These are phyloP conservation scores for Meloidogyne hapla DNA, from an alignment of 1,140 invertebrate genomes.

Conservation along the genomic window DNA sequence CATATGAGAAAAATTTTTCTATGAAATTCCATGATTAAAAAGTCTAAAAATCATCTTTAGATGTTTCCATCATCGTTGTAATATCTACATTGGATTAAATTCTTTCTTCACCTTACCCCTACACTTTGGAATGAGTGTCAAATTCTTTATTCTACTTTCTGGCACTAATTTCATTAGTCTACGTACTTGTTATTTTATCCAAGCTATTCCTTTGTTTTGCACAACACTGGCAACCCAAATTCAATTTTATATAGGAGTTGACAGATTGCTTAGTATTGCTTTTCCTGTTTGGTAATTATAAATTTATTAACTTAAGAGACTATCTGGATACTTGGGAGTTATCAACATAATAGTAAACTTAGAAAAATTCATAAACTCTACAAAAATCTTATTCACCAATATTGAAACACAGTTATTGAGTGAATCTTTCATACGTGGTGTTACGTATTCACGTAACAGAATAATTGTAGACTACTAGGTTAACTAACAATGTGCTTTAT, in stretches of 20 bases:
- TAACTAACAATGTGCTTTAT: too few species aligned
- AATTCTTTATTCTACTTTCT: constrained; percentile 4
- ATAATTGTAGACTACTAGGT: too few species aligned
- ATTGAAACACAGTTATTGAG: too few species aligned
- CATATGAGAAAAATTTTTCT: too few species aligned
- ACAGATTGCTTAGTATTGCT: not conserved
- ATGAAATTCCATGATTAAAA: too few species aligned
- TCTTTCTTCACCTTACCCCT: not conserved
- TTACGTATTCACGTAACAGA: too few species aligned
- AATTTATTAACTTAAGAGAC: too few species aligned
- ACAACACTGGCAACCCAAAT: not conserved
- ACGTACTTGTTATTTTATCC: constrained; percentile 1
- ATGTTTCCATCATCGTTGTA: constrained; percentile 1
- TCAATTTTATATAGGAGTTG: not conserved
- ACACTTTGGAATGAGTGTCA: not conserved
- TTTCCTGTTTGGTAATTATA: not conserved
- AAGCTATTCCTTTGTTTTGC: not conserved
- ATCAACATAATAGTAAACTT: too few species aligned
- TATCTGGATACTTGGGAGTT: too few species aligned
- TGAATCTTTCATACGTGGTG: too few species aligned
- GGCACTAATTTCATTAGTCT: not conserved
- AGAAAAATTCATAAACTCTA: too few species aligned
- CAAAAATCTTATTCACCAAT: too few species aligned
- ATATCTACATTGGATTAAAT: not conserved
- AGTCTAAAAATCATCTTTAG: not conserved